phyloP scores from a whole-genome alignment of 2,888 invertebrate species.

The Xestia c-nigrum region DNA sequence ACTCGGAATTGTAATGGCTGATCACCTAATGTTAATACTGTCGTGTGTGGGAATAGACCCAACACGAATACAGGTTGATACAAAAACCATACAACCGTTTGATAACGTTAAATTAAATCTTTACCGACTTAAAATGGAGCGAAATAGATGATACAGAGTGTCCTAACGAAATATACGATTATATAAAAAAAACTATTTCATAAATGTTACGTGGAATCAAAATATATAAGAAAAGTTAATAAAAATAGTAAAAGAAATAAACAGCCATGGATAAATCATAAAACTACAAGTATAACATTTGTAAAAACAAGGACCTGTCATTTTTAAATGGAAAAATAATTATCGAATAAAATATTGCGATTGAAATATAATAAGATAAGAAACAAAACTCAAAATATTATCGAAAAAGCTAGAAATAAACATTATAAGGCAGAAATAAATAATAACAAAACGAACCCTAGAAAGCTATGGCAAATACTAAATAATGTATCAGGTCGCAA shows the following conservation, averaged over 20 bases:
- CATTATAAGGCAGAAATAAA: not conserved
- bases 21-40: slow-evolving; percentile 6
- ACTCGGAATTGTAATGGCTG: slow-evolving; percentile 10
- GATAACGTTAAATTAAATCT: slow-evolving; percentile 4
- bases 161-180: not conserved
- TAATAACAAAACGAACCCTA: too few relatives aligned
- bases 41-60: not conserved
- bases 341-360: too few relatives aligned
- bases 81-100: not conserved
- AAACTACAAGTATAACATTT: too few relatives aligned
- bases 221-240: not conserved
- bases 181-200: not conserved
- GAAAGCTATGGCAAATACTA: slow-evolving; percentile 1
- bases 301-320: too few relatives aligned
- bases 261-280: too few relatives aligned
- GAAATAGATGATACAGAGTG: not conserved
- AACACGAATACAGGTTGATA: slow-evolving; percentile 1
- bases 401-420: not conserved
- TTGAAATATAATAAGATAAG: too few relatives aligned
- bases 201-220: not conserved
- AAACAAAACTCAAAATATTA: too few relatives aligned
- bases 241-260: too few relatives aligned
- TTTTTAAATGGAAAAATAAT: too few relatives aligned
- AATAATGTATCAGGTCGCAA: not conserved
- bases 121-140: slow-evolving; percentile 6